Base-by-base conservation (phyloP, 53 echinoderm and acorn worm genomes). In the Paracentrotus lividus region DNA sequence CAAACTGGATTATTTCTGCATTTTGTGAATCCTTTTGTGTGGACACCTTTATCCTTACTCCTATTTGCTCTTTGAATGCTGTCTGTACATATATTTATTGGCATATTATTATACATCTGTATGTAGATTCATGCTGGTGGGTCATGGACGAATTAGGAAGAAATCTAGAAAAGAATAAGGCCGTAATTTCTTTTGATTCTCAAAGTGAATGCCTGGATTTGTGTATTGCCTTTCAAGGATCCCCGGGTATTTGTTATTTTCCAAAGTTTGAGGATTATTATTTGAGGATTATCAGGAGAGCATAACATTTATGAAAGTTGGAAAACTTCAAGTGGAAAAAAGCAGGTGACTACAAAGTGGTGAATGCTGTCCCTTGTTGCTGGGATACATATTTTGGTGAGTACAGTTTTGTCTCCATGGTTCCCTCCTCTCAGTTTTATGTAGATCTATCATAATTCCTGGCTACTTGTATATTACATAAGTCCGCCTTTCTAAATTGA, bases 221-320 rank as follows among this genome's bases (percentile, higher is more conserved):
- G 72, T 20, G 3, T 57, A 57, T 20, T 40, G 72, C 20, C 4
- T 9, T 2, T 72, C 4, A 40, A 14, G 9, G 40, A 36, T 34
- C 38, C 38, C 69, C 31, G 34, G 4, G 32, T 29, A n/a, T 64
- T 64, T 27, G 29, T 2, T 64, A 18, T 40, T 9, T 72, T 72
- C 18, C 40, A 36, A n/a, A 72, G 72, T 72, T 72, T 40, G 40
- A 72, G 72, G 72, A 40, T 72, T 14, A 40, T 72, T 36, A 72
- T 72, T 26, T 47, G 26, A 49, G 81, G 81, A 81, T 81, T 81
- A 81, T 81, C 47, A 81, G 47, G 81, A 27, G 47, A 81, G 26
- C 27, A 81, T 47, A 24, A 20, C 8, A 45, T 61, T 10, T 21
- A 5, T 81, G 24, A 45, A 8, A 45, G 26, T n/a, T 44, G 12